phyloP scores from a whole-genome alignment of 2,113 vertebrate species.

The Grammomys surdaster region DNA sequence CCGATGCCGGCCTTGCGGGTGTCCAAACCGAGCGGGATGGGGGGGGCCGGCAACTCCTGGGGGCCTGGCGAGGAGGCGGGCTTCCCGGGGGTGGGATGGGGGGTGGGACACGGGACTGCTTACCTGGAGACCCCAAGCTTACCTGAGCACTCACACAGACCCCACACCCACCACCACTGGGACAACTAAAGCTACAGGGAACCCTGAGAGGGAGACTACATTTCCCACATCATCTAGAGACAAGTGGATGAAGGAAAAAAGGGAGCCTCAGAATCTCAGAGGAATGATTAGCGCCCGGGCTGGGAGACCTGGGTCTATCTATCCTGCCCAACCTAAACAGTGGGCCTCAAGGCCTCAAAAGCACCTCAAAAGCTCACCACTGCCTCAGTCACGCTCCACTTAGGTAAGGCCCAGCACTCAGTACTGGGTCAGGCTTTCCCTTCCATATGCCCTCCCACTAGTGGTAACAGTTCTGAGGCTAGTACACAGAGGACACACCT shows the following conservation, averaged over 20 bases:
- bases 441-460: slow-evolving; percentile 59
- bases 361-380: background rate
- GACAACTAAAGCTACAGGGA: slow-evolving; percentile 81
- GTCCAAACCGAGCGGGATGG: slow-evolving; percentile 85
- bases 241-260: slow-evolving; percentile 64
- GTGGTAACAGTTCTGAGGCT: slow-evolving; percentile 50
- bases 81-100: slow-evolving; percentile 84
- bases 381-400: background rate
- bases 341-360: slow-evolving; percentile 1
- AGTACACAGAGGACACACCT: slow-evolving; percentile 6
- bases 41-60: slow-evolving; percentile 85
- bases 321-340: background rate
- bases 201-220: slow-evolving; percentile 42
- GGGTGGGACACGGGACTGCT: slow-evolving; percentile 83
- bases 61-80: slow-evolving; percentile 84
- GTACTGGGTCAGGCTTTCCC: background rate
- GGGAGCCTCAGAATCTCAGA: slow-evolving; percentile 39
- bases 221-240: slow-evolving; percentile 70
- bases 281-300: background rate
- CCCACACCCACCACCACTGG: slow-evolving; percentile 78
- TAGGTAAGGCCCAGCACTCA: slow-evolving; percentile 25
- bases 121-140: slow-evolving; percentile 85
- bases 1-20: slow-evolving; percentile 84
- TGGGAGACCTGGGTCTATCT: slow-evolving; percentile 4
- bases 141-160: slow-evolving; percentile 83